These are phyloP conservation scores for Neoniphon sammara DNA, from an alignment of 2,797 vertebrate species.

Conservation along the genomic window DNA sequence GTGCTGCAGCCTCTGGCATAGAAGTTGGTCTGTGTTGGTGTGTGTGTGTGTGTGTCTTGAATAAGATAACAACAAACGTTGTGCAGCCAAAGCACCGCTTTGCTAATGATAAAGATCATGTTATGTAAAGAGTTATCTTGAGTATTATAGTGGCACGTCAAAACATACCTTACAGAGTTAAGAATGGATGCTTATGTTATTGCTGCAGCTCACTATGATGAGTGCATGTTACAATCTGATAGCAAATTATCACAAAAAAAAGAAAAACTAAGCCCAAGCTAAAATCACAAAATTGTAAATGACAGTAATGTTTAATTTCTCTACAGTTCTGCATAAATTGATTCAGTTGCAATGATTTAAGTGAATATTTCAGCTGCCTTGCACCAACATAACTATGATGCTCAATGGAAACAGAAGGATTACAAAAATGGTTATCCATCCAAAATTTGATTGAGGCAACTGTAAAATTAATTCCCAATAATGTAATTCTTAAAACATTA, in stretches of 20 bases:
- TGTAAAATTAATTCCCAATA: not conserved
- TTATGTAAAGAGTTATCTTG: conserved; percentile 9
- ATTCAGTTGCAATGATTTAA: too few relatives aligned
- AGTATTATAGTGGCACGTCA: conserved; percentile 17
- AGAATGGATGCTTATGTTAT: not conserved
- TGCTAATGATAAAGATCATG: conserved; percentile 22
- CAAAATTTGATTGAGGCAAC: not conserved
- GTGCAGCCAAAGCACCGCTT: conserved; percentile 3
- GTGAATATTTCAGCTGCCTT: too few relatives aligned
- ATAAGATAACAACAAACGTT: conserved; percentile 8
- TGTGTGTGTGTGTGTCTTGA: conserved; percentile 17
- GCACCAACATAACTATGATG: too few relatives aligned
- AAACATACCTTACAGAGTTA: conserved; percentile 9
- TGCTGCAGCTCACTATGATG: conserved; percentile 4
- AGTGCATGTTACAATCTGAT: not conserved
- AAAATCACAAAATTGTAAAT: not conserved
- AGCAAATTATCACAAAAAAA: not conserved
- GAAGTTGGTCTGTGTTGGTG: conserved; percentile 34
- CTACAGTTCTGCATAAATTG: too few relatives aligned
- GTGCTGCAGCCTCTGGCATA: conserved; percentile 25
- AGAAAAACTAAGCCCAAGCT: not conserved
- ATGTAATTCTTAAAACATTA: not conserved
- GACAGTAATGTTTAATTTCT: too few relatives aligned
- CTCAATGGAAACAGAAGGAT: too few relatives aligned
- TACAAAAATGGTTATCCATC: too few relatives aligned